Conservation (phyloP, 2,888 invertebrate species). For the Leucoma salicis region DNA sequence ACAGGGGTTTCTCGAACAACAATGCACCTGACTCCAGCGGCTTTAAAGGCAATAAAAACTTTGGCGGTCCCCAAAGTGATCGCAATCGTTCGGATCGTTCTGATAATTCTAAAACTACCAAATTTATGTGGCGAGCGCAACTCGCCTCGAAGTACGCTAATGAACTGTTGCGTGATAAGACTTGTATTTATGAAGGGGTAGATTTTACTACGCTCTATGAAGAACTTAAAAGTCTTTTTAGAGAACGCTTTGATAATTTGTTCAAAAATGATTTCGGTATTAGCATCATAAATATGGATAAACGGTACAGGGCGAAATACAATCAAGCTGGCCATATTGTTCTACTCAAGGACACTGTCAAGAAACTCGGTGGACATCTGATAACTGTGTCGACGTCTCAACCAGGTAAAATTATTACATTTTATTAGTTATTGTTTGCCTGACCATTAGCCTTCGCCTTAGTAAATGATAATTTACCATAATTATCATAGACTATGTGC, state of each 20-base stretch:
- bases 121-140: slow-evolving; percentile 4
- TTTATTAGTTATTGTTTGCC: neutral
- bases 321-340: neutral
- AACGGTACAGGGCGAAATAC: neutral
- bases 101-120: neutral
- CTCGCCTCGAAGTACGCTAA: neutral
- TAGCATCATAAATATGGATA: neutral
- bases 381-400: slow-evolving; percentile 1
- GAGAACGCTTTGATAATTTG: neutral
- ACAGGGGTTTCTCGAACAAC: neutral
- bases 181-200: neutral
- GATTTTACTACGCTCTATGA: neutral
- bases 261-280: neutral
- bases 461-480: neutral
- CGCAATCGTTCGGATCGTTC: neutral
- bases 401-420: slow-evolving; percentile 4
- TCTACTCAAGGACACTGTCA: slow-evolving; percentile 3
- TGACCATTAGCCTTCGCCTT: neutral
- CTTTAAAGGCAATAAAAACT: neutral
- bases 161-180: neutral
- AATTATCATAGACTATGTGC: neutral
- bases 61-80: neutral
- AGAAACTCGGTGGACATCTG: slow-evolving; percentile 3
- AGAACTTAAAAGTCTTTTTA: neutral
- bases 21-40: neutral